Percentiles rank a stretch among this genome's conserved stretches.
phyloP scores from a whole-genome alignment of 1,140 invertebrate species.

The Trichonephila clavipes region DNA sequence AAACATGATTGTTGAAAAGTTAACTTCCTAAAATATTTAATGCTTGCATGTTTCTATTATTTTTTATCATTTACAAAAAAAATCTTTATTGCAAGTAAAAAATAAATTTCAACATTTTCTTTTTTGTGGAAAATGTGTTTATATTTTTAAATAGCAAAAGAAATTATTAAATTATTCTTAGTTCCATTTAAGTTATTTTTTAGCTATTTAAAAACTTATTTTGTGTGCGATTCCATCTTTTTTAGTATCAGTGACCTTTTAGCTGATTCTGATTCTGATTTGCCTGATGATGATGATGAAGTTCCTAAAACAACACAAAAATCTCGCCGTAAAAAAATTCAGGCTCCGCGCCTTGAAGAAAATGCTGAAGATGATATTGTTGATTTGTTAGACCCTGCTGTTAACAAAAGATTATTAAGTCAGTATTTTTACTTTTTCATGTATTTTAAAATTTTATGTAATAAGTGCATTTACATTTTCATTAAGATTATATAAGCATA shows the following conservation, averaged over 20 bases:
- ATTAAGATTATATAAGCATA: too few relatives aligned
- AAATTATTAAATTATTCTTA: background rate
- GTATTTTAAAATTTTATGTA: too few relatives aligned
- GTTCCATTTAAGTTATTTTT: background rate
- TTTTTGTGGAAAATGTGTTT: too few relatives aligned
- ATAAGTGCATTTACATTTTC: too few relatives aligned
- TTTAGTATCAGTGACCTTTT: conserved; percentile 88
- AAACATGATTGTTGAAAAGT: too few relatives aligned
- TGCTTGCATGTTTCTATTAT: too few relatives aligned
- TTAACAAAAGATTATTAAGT: conserved; percentile 84
- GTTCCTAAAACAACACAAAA: conserved; percentile 80
- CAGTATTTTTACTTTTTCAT: background rate
- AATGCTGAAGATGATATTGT: conserved; percentile 90
- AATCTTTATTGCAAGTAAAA: too few relatives aligned
- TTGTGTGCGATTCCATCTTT: background rate
- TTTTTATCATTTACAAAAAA: too few relatives aligned
- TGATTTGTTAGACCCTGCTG: conserved; percentile 91
- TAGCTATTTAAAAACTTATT: background rate
- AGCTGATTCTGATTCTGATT: conserved; percentile 86
- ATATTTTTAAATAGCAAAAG: background rate
- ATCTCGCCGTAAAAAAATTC: conserved; percentile 76
- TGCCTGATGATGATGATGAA: conserved; percentile 82
- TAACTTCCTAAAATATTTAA: too few relatives aligned
- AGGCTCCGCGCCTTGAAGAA: conserved; percentile 89
- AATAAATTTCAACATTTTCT: too few relatives aligned